Conservation (phyloP, 2,888 invertebrate species). For the Amiota mariae region DNA sequence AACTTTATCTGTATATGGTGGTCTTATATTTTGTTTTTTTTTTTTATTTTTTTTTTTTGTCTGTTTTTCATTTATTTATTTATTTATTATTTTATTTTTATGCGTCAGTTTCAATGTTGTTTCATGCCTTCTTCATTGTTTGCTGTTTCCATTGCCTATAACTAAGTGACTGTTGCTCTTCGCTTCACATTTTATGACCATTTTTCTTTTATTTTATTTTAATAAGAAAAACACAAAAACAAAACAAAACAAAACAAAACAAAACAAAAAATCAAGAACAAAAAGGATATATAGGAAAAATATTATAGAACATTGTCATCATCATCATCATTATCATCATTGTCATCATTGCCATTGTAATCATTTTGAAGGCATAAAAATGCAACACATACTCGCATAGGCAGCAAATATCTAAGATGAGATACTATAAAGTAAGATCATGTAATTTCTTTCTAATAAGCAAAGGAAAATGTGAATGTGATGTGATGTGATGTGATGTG, state of each 20-base stretch:
- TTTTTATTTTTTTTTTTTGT: background rate
- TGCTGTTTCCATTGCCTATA: background rate
- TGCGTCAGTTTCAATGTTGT: background rate
- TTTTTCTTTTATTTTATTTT: conserved; percentile 51
- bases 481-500: conserved; percentile 20
- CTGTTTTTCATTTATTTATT: background rate
- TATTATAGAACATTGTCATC: conserved; percentile 64
- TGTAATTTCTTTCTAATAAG: conserved; percentile 66
- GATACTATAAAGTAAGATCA: conserved; percentile 34
- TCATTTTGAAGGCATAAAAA: conserved; percentile 69
- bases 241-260: conserved; percentile 52
- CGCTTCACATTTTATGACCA: conserved; percentile 57
- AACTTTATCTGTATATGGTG: background rate
- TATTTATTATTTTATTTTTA: background rate
- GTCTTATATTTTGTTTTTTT: background rate
- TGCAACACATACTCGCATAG: conserved; percentile 48
- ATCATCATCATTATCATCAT: too few species aligned
- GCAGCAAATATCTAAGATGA: background rate
- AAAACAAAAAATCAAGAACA: conserved; percentile 53
- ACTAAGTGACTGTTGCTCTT: conserved; percentile 40
- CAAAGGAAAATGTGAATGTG: background rate
- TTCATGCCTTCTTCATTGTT: too few species aligned
- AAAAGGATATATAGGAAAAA: conserved; percentile 40
- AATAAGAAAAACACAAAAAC: conserved; percentile 44
- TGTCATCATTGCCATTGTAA: too few species aligned